A percentile compares a stretch with the other conserved stretches of the same genome.
These are phyloP conservation scores for Xiphophorus hellerii DNA, from an alignment of 2,113 vertebrate genomes.

Conservation along the genomic window DNA sequence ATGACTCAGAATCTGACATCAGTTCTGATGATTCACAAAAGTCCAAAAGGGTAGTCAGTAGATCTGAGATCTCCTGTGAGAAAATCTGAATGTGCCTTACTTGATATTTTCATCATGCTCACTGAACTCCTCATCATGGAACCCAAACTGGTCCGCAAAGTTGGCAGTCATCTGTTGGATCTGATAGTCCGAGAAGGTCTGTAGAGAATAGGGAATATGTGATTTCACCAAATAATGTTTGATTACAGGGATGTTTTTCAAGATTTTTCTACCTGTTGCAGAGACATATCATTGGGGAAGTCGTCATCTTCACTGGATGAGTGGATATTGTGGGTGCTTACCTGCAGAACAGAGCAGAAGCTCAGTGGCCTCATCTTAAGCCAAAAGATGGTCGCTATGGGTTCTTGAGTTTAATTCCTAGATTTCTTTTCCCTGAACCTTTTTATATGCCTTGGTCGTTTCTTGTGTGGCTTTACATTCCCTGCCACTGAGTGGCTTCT, in stretches of 20 bases:
- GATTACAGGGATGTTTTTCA: neutral
- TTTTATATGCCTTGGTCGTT: no score
- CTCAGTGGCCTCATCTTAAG: neutral
- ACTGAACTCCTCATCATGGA: slow-evolving; percentile 96
- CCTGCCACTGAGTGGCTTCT: neutral
- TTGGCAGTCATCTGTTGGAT: slow-evolving; percentile 98
- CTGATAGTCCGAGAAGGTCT: slow-evolving; percentile 98
- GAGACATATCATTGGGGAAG: slow-evolving; percentile 92
- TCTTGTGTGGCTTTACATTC: neutral
- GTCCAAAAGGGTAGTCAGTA: neutral
- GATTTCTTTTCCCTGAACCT: no score
- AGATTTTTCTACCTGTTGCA: slow-evolving; percentile 87
- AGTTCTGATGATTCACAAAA: no score
- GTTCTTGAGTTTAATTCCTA: neutral
- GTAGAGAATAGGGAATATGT: neutral
- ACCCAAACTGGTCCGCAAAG: slow-evolving; percentile 97
- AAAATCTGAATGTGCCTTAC: slow-evolving; percentile 68
- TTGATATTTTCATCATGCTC: slow-evolving; percentile 96
- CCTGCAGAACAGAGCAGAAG: slow-evolving; percentile 73
- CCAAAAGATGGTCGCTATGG: neutral
- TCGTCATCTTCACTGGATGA: slow-evolving; percentile 97
- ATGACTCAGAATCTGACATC: no score
- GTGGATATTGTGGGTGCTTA: slow-evolving; percentile 94
- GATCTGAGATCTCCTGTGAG: neutral
- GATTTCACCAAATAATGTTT: neutral